Evolutionary conservation across 2,888 invertebrate genomes (phyloP), one percentile per base, ranked within the genome.

Genomic region (Brachyptera risi): DNA sequence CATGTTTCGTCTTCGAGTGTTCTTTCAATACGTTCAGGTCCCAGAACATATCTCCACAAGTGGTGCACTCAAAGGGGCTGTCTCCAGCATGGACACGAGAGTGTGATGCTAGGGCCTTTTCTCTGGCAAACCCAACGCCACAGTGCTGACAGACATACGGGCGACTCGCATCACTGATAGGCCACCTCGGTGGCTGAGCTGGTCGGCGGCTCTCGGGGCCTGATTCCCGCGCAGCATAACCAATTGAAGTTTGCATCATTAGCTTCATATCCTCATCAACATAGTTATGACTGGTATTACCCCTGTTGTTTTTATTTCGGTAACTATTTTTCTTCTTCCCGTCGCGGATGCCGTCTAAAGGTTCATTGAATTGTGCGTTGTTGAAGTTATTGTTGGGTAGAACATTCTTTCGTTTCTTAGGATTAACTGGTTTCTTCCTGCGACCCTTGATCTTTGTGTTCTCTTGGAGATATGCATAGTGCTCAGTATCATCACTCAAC

Each of bases 41-140:
- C 89, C 89, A 90, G 73, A 90, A 91, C 83, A 90, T 83, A 73
- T 91, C 91, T 63, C 87, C 87, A 71, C 91, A 92, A 65, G 84
- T 83, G 40, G 83, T 82, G 72, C 92, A 92, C 70, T 91, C 90
- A 67, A 87, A 82, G 0, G 90, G 88, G 15, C 88, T 88, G 69
- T 91, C 90, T 15, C 86, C 88, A 13, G 87, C 88, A 74, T 91
- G 91, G 35, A 89, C 80, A 75, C 89, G 75, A 0, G 87, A 78
- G 71, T 92, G 91, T 0, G 90, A 89, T 58, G 86, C 84, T 23
- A 91, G 75, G 0, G 91, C 91, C 70, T 91, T 92, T 71, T 91
- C 90, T 56, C 91, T 78, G 0, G 90, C 90, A 75, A 91, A 89
- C 3, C 87, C 87, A 59, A 91, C 81, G 0, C 80, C 90, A 70